Evolutionary conservation across 2,888 invertebrate species (phyloP).

Genomic region (Reticulitermes lucifugus): DNA sequence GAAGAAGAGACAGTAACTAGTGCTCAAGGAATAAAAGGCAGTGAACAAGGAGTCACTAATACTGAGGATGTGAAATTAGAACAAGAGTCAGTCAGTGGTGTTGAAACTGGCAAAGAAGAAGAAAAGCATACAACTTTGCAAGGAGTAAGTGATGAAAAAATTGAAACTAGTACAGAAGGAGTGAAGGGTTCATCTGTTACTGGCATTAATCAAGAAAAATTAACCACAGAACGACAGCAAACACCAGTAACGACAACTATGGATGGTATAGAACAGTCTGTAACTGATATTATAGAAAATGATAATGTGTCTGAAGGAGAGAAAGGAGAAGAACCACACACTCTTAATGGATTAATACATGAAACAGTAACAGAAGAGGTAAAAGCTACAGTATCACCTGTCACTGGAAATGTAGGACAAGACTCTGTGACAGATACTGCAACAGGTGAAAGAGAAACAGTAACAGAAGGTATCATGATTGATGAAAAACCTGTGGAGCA

Average conservation of each 20-base stretch:
- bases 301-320: conserved; percentile 39
- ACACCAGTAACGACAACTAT: conserved; percentile 32
- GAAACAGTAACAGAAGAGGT: conserved; percentile 43
- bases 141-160: not conserved
- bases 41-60: conserved; percentile 26
- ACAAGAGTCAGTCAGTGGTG: not conserved
- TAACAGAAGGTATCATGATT: conserved; percentile 45
- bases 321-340: not conserved
- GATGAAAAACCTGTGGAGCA: conserved; percentile 17
- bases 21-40: too few relatives aligned
- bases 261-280: conserved; percentile 1
- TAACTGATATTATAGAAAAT: conserved; percentile 1
- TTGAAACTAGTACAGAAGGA: conserved; percentile 37
- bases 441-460: conserved; percentile 1
- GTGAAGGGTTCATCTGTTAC: not conserved
- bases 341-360: not conserved
- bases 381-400: conserved; percentile 27
- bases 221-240: conserved; percentile 33
- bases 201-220: not conserved
- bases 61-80: conserved; percentile 6
- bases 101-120: not conserved
- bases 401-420: not conserved
- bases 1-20: conserved; percentile 43
- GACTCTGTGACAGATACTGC: not conserved
- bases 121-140: not conserved